A percentile compares a stretch with the other conserved stretches of the same genome.
These are phyloP conservation scores for Orchestia grillus DNA, from an alignment of 1,140 invertebrate genomes.

Conservation along the genomic window DNA sequence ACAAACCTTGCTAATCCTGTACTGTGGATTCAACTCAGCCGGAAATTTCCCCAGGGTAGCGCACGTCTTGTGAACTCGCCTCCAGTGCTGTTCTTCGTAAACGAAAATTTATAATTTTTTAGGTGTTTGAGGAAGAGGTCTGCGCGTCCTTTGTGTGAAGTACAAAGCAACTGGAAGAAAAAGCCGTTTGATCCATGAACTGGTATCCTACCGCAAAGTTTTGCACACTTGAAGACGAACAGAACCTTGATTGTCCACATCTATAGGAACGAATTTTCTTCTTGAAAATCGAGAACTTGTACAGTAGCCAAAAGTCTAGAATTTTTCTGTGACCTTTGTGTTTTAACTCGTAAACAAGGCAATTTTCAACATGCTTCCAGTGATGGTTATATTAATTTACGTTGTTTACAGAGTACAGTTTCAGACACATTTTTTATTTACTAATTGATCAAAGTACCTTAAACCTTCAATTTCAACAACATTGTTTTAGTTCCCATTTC, in stretches of 20 bases:
- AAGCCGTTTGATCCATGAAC: conserved; percentile 3
- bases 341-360: not conserved
- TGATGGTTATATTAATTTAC: not conserved
- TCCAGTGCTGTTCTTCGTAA: too few species aligned
- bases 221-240: not conserved
- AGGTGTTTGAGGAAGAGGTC: too few species aligned
- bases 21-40: too few species aligned
- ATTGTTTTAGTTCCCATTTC: not conserved
- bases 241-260: not conserved
- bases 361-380: not conserved
- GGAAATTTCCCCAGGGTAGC: too few species aligned
- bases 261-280: not conserved
- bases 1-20: too few species aligned
- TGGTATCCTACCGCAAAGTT: not conserved
- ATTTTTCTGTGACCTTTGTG: not conserved
- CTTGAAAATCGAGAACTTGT: not conserved
- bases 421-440: not conserved
- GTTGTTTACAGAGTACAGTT: not conserved
- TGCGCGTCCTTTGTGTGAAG: not conserved
- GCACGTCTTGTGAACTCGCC: too few species aligned
- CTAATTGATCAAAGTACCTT: not conserved
- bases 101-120: too few species aligned
- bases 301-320: not conserved
- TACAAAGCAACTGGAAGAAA: not conserved
- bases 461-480: not conserved